These are phyloP conservation scores for Psilanteris sp. DNA, from an alignment of 1,140 invertebrate genomes.

Conservation along the genomic window DNA sequence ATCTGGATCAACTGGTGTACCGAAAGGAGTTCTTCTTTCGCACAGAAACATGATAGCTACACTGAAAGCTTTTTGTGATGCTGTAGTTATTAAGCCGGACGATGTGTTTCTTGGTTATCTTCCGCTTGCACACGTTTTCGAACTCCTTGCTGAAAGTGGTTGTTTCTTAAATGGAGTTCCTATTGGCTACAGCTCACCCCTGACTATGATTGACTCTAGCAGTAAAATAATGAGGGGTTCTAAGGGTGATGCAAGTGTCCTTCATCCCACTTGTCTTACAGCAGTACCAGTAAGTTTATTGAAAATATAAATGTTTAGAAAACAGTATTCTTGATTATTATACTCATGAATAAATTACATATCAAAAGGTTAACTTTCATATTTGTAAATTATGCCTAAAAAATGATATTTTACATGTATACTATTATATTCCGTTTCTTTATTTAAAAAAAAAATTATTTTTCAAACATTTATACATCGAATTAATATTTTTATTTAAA, in stretches of 20 bases:
- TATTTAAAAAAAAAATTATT: too few species aligned
- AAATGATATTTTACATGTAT: too few species aligned
- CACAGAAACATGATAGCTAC: conserved; percentile 95
- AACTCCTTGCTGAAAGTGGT: conserved; percentile 90
- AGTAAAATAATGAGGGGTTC: conserved; percentile 97
- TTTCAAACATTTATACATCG: too few species aligned
- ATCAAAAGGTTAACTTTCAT: too few species aligned
- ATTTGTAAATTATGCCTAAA: too few species aligned
- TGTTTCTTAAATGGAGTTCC: conserved; percentile 90
- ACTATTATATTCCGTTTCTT: too few species aligned
- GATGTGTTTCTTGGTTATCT: conserved; percentile 97
- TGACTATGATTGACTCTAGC: conserved; percentile 96
- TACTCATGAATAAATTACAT: too few species aligned
- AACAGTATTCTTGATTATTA: too few species aligned
- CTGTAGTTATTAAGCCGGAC: conserved; percentile 84
- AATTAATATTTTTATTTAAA: too few species aligned
- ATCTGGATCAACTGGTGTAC: conserved; percentile 94
- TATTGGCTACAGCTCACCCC: conserved; percentile 97
- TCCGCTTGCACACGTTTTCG: conserved; percentile 98
- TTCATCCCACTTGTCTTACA: conserved; percentile 96
- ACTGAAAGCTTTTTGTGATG: conserved; percentile 92
- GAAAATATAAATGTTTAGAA: too few species aligned
- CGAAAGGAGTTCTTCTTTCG: conserved; percentile 91
- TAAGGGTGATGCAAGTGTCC: conserved; percentile 92
- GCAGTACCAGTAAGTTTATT: conserved; percentile 90